Percentiles rank a stretch among this genome's conserved stretches.
Conservation (phyloP, 2,797 vertebrate species). For the Gobio occitaniae region DNA sequence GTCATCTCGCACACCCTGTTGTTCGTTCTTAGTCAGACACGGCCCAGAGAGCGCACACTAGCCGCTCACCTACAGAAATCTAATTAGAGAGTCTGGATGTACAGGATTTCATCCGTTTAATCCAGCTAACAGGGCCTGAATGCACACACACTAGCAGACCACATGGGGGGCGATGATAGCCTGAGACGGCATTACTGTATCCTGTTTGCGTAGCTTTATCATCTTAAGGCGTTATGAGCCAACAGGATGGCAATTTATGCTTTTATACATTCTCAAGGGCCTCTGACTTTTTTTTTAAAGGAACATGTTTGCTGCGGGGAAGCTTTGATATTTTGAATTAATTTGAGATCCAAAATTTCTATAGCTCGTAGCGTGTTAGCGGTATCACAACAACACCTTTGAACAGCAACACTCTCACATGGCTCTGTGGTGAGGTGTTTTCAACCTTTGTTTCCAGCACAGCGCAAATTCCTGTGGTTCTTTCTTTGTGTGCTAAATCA, state of each 20-base stretch:
- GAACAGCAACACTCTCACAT: slow-evolving; percentile 11
- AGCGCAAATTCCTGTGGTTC: slow-evolving; percentile 16
- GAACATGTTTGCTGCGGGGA: neutral
- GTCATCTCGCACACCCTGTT: slow-evolving; percentile 73
- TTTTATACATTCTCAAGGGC: neutral
- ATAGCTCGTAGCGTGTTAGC: neutral
- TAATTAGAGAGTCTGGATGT: slow-evolving; percentile 49
- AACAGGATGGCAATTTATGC: slow-evolving; percentile 16
- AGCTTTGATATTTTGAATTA: slow-evolving; percentile 11
- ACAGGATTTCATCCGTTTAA: slow-evolving; percentile 50
- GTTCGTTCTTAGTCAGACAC: slow-evolving; percentile 30
- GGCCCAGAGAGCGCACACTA: slow-evolving; percentile 19
- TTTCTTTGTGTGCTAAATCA: slow-evolving; percentile 20
- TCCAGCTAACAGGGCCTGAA: slow-evolving; percentile 43
- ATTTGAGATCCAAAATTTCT: slow-evolving; percentile 17
- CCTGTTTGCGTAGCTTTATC: neutral
- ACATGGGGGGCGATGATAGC: slow-evolving; percentile 10
- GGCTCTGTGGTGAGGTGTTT: slow-evolving; percentile 10
- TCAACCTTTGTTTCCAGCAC: slow-evolving; percentile 28
- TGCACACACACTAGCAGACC: slow-evolving; percentile 27
- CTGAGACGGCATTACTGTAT: neutral
- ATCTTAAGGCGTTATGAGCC: slow-evolving; percentile 22
- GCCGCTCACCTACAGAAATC: slow-evolving; percentile 46
- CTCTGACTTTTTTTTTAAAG: slow-evolving; percentile 8
- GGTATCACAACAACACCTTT: slow-evolving; percentile 13